Evolutionary conservation across 2,888 invertebrate genomes (phyloP), one percentile per base, ranked within the genome.

Genomic region (Aphrophora alni): DNA sequence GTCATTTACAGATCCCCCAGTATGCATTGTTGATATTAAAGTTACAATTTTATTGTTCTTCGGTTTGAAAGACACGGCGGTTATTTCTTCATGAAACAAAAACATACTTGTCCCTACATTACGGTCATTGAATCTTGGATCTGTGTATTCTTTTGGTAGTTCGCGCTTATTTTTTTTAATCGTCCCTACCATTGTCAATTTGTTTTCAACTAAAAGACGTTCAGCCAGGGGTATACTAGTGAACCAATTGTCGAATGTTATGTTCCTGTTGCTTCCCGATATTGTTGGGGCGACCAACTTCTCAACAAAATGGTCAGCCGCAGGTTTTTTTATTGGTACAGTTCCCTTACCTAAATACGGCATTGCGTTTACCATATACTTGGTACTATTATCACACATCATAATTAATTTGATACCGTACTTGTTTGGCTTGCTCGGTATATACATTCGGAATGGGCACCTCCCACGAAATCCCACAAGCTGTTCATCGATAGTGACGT

Each of bases 371-470:
- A 73, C 68, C 75, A 81, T 75, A 68, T 81, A 81, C 38, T 77
- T 78, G 24, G 81, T 73, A 1, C 33, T 38, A 25, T 44, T 77
- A 27, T 81, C 81, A 77, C 78, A 78, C 21, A 81, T 72, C 78
- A 78, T 78, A 21, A 81, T 38, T 26, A 77, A 71, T 69, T 78
- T 81, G 38, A 81, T 75, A n/a, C 78, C 81, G 75, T 81, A 81
- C 71, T 81, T 78, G 84, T 86, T 88, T 51, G 76, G 76, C 38
- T 80, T 76, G 27, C 44, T 38, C 1, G 80, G 74, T 73, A 81
- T 77, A 26, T n/a, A 86, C 77, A 77, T 77, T 14, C n/a, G n/a
- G n/a, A n/a, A n/a, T 25, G 44, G 76, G 38, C 59, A 77, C 1
- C 83, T 72, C 7, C 85, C 85, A 12, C 83, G 77, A 71, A 80